Base-by-base conservation (phyloP, 2,113 vertebrate genomes). In the Perca flavescens region DNA sequence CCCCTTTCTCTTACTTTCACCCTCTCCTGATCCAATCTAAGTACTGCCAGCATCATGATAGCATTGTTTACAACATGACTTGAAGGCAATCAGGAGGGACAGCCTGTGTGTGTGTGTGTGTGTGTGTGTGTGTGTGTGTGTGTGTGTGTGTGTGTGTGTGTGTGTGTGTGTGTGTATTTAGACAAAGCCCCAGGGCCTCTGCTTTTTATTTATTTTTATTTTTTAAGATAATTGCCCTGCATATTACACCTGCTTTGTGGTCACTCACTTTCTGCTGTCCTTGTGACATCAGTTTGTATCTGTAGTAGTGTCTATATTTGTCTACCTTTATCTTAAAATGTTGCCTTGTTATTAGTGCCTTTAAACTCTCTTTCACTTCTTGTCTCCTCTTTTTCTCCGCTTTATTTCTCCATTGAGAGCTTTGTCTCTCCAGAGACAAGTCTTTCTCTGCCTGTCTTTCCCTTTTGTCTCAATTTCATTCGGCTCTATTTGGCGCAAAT, bases 21-120 rank as follows among this genome's bases (percentile, higher is more conserved):
- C 66, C 67, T 74, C 54, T 25, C 69, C 74, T 68, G 65, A 83
- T 86, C 73, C 69, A 86, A 86, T 91, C 80, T 86, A 68, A 34
- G 58, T 11, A 47, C 66, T 77, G 74, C 77, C 80, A 81, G 82
- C 34, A n/a, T 58, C 63, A 86, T 84, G 84, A 88, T 85, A 74
- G 86, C 81, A 85, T 77, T 85, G 76, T 85, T 87, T 82, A 84
- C 62, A 50, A 73, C 86, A 67, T 67, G 83, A 84, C 71, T 86
- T 63, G 58, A 83, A 62, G 78, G 47, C 60, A 79, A 70, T 82
- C 67, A 28, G 64, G 22, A 58, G 79, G 57, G 81, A 74, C 70
- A 21, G 46, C 12, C 19, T 54, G 36, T 63, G 7, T 36, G 57
- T 52, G 7, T 54, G 4, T 53, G 40, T 36, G 49, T 16, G 50